Evolutionary conservation across 2,888 invertebrate species (phyloP).

Genomic region (Entomobrya multifasciata): DNA sequence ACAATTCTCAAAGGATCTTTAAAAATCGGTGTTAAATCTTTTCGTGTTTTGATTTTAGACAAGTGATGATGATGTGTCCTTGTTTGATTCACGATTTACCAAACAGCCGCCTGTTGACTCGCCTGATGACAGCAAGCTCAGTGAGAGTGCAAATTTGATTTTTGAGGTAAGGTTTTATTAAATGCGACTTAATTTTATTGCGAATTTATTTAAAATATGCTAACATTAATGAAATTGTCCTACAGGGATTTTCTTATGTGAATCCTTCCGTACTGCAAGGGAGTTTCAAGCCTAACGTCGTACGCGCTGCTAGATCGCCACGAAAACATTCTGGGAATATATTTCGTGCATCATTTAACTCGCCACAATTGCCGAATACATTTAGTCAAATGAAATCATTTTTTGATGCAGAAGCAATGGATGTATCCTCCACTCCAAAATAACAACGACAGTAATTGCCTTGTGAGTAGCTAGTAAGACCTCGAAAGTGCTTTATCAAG

Average conservation of each 20-base stretch:
- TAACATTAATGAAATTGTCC: neutral
- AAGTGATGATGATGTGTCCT: slow-evolving; percentile 98
- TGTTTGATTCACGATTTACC: slow-evolving; percentile 99
- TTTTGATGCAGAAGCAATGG: slow-evolving; percentile 57
- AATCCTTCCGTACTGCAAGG: slow-evolving; percentile 97
- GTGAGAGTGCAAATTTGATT: slow-evolving; percentile 98
- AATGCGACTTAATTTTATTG: neutral
- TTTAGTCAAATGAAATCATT: slow-evolving; percentile 52
- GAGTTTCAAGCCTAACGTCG: slow-evolving; percentile 88
- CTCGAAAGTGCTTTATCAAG: slow-evolving; percentile 64
- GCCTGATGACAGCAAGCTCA: slow-evolving; percentile 95
- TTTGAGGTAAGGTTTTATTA: slow-evolving; percentile 89
- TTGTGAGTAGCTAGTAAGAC: slow-evolving; percentile 26
- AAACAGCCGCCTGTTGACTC: slow-evolving; percentile 98
- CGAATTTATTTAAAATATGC: too few species aligned
- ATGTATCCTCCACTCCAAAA: slow-evolving; percentile 59
- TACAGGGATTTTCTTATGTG: slow-evolving; percentile 98
- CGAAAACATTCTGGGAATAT: slow-evolving; percentile 83
- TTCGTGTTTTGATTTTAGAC: slow-evolving; percentile 84
- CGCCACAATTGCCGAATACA: slow-evolving; percentile 37
- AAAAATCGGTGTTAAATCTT: too few species aligned
- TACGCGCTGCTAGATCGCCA: slow-evolving; percentile 89
- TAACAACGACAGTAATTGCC: slow-evolving; percentile 22
- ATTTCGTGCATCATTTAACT: slow-evolving; percentile 54
- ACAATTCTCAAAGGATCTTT: neutral